phyloP scores from a whole-genome alignment of 2,113 vertebrate genomes.

The Microcebus murinus region DNA sequence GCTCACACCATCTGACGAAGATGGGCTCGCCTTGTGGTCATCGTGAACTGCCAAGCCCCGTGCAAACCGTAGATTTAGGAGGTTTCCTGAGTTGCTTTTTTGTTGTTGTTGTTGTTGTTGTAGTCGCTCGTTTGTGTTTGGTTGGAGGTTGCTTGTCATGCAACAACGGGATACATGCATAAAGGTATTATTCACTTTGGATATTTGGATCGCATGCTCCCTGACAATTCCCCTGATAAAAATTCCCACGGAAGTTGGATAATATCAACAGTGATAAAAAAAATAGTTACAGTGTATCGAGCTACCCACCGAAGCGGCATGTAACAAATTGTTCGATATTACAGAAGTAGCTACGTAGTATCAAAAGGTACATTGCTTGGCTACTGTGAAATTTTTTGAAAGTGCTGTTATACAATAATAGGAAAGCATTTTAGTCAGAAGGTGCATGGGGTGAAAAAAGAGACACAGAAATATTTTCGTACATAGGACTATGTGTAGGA shows the following conservation, averaged over 20 bases:
- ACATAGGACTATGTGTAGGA: neutral
- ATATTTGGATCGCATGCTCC: neutral
- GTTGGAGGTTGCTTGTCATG: neutral
- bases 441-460: neutral
- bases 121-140: neutral
- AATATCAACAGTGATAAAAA: neutral
- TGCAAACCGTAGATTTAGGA: neutral
- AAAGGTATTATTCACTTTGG: neutral
- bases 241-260: neutral
- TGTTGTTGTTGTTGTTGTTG: too few species aligned
- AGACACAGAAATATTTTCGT: neutral
- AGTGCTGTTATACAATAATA: neutral
- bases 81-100: neutral
- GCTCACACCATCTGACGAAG: neutral
- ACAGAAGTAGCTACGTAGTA: neutral
- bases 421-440: neutral
- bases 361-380: neutral
- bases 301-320: neutral
- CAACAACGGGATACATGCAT: neutral
- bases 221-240: neutral
- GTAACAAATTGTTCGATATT: neutral
- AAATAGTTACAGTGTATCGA: neutral
- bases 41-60: neutral
- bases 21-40: neutral
- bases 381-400: neutral